Percentiles rank a stretch among this genome's conserved stretches.
phyloP scores from a whole-genome alignment of 2,888 invertebrate genomes.

The Smittia aterrima region DNA sequence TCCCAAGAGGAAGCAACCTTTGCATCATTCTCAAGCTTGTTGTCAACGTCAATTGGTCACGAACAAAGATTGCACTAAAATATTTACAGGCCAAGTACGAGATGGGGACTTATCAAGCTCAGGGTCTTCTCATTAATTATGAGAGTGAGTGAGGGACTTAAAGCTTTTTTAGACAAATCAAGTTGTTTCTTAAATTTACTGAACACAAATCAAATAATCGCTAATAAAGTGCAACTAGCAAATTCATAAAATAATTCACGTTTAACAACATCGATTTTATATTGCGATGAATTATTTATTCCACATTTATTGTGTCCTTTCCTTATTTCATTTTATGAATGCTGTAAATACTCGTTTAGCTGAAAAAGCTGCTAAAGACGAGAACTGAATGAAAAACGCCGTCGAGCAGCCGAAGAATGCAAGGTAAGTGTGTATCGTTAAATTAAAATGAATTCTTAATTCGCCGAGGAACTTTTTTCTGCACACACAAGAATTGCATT shows the following conservation, averaged over 20 bases:
- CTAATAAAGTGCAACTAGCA: too few relatives aligned
- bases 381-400: background rate
- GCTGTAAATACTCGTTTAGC: slow-evolving; percentile 39
- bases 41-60: too few relatives aligned
- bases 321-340: slow-evolving; percentile 31
- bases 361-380: slow-evolving; percentile 12
- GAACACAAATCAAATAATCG: too few relatives aligned
- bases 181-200: too few relatives aligned
- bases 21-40: too few relatives aligned
- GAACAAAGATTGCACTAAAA: too few relatives aligned
- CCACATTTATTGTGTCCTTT: slow-evolving; percentile 20
- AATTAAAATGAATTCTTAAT: background rate
- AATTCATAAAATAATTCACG: too few relatives aligned
- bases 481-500: slow-evolving; percentile 15
- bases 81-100: too few relatives aligned
- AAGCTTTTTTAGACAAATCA: too few relatives aligned
- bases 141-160: too few relatives aligned
- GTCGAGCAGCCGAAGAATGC: background rate
- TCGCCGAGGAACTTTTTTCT: background rate
- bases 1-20: background rate
- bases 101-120: too few relatives aligned
- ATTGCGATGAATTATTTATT: slow-evolving; percentile 19
- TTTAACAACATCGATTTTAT: background rate
- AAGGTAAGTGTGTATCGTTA: background rate
- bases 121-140: too few relatives aligned